phyloP scores from a whole-genome alignment of 2,888 invertebrate species.

The Aromia moschata region DNA sequence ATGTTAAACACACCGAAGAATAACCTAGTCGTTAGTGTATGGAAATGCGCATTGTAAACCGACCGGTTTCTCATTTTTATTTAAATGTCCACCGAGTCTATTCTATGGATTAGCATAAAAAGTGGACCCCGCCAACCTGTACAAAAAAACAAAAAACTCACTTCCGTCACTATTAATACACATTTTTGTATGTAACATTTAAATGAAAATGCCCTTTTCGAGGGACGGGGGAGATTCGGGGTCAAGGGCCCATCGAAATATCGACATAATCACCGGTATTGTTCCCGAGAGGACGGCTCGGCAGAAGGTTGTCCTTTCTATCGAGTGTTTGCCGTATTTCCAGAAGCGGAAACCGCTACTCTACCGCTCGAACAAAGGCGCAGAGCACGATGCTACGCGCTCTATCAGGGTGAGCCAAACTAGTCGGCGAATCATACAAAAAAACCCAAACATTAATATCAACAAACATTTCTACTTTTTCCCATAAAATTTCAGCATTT shows the following conservation, averaged over 20 bases:
- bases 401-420: neutral
- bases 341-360: conserved; percentile 33
- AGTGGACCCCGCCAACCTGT: neutral
- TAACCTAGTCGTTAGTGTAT: neutral
- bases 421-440: too few species aligned
- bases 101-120: neutral
- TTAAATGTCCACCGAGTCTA: neutral
- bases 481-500: too few species aligned
- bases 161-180: conserved; percentile 2
- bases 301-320: conserved; percentile 26
- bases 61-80: neutral
- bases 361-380: conserved; percentile 16
- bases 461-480: too few species aligned
- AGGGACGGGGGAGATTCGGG: conserved; percentile 31
- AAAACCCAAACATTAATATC: too few species aligned
- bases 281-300: conserved; percentile 33
- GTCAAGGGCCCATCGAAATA: conserved; percentile 43
- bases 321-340: conserved; percentile 34
- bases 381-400: neutral
- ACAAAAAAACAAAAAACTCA: neutral
- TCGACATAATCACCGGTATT: conserved; percentile 42
- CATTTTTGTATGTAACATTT: conserved; percentile 7
- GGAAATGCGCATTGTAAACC: neutral
- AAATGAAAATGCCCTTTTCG: conserved; percentile 33
- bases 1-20: too few species aligned